phyloP scores from a whole-genome alignment of 2,888 invertebrate genomes.

The Aleiodes leptofemur region DNA sequence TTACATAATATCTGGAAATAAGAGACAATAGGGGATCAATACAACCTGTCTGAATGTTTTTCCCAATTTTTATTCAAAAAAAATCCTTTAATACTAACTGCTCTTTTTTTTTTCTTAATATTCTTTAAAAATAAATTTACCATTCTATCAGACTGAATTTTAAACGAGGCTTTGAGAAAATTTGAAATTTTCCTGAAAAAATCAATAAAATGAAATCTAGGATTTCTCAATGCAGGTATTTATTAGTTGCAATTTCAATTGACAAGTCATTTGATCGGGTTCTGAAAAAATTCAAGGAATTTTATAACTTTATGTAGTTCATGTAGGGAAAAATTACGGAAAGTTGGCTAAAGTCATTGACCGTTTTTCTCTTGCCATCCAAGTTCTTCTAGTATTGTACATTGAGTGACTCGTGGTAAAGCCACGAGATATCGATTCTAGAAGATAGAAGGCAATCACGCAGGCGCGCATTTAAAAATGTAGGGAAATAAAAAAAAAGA shows the following conservation, averaged over 20 bases:
- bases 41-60: conserved; percentile 38
- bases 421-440: conserved; percentile 43
- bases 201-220: not conserved
- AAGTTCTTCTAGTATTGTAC: conserved; percentile 40
- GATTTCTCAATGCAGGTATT: not conserved
- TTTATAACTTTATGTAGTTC: not conserved
- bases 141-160: conserved; percentile 14
- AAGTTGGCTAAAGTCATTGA: conserved; percentile 43
- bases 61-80: conserved; percentile 35
- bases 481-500: not conserved
- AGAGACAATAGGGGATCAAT: conserved; percentile 57
- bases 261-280: not conserved
- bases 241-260: no score
- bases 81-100: conserved; percentile 28
- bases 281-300: not conserved
- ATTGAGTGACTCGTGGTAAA: conserved; percentile 18
- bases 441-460: conserved; percentile 34
- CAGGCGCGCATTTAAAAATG: conserved; percentile 38
- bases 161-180: not conserved
- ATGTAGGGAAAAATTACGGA: conserved; percentile 1
- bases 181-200: not conserved
- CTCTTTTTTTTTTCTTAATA: conserved; percentile 39
- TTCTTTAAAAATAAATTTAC: conserved; percentile 17
- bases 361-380: conserved; percentile 41
- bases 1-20: conserved; percentile 73